Conservation (phyloP, 2,113 vertebrate species). For the western clawed frog (Xenopus tropicalis) region UCB_Xtro_10.0 CM004445.2:111223001-111223500, state of each 20-base stretch:
- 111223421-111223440: neutral
- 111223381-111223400: neutral
- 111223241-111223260: neutral
- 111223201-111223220: conserved; percentile 14
- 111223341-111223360: neutral
- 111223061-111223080: no score
- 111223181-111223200: neutral
- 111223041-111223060: no score
- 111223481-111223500: no score
- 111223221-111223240: neutral
- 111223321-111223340: conserved; percentile 11
- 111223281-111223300: conserved; percentile 25
- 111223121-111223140: no score
- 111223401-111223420: neutral
- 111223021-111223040: no score
- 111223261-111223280: neutral
- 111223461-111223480: no score
- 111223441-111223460: no score
- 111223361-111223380: neutral
- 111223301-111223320: conserved; percentile 4
- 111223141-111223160: no score
- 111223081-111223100: no score
- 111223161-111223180: no score
- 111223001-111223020: no score
- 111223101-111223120: no score